Percentiles rank a stretch among this genome's conserved stretches.
Evolutionary conservation across 2,888 invertebrate species (phyloP).

Genomic region (Macropis europaea): DNA sequence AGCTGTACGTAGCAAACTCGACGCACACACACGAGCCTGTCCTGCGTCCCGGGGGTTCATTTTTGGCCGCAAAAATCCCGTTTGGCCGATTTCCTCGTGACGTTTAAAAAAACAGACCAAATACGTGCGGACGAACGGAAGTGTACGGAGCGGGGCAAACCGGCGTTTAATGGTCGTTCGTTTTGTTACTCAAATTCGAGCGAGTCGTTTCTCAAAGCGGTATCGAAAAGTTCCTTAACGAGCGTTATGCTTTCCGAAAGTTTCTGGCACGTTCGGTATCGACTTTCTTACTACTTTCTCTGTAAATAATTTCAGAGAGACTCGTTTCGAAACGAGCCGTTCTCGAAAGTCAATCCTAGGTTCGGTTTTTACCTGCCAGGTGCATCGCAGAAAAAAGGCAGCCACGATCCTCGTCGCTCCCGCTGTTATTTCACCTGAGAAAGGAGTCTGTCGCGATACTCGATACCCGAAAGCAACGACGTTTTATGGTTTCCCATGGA

Average conservation of each 20-base stretch:
- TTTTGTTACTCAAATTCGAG: not conserved
- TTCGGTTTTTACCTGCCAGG: not conserved
- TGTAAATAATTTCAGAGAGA: slow-evolving; percentile 20
- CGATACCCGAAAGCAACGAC: slow-evolving; percentile 4
- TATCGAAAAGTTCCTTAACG: not conserved
- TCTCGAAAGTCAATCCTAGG: slow-evolving; percentile 18
- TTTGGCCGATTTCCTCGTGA: too few relatives aligned
- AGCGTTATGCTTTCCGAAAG: not conserved
- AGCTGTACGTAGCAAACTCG: too few relatives aligned
- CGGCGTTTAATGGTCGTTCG: not conserved
- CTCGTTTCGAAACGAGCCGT: slow-evolving; percentile 5
- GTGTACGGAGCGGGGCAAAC: too few relatives aligned
- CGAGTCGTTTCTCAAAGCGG: not conserved
- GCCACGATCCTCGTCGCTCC: not conserved
- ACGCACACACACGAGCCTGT: too few relatives aligned
- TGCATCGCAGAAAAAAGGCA: too few relatives aligned
- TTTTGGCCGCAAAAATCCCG: too few relatives aligned
- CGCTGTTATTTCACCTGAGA: slow-evolving; percentile 1
- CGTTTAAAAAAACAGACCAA: too few relatives aligned
- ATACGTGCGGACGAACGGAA: not conserved
- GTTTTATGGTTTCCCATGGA: slow-evolving; percentile 3
- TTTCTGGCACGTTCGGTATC: slow-evolving; percentile 7
- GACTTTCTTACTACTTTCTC: slow-evolving; percentile 36
- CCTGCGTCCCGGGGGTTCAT: too few relatives aligned
- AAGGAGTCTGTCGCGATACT: not conserved